Conservation (phyloP, 2,113 vertebrate genomes). For the Epinephelus fuscoguttatus region DNA sequence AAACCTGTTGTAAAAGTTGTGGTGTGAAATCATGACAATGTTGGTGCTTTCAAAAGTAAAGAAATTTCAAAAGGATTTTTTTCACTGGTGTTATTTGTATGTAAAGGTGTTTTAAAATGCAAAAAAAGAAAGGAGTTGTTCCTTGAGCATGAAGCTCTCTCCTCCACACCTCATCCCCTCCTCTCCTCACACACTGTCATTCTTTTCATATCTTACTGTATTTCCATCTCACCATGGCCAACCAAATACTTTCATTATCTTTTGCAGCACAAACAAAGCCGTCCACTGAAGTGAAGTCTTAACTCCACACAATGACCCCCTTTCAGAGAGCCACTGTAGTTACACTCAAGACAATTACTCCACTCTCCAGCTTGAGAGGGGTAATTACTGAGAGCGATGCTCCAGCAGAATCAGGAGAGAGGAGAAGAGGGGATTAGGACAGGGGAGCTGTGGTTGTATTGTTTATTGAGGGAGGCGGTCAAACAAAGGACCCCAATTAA, state of each 20-base stretch:
- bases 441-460: constrained; percentile 73
- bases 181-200: constrained; percentile 31
- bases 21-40: constrained; percentile 63
- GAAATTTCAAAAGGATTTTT: constrained; percentile 46
- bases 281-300: constrained; percentile 81
- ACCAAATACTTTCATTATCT: constrained; percentile 87
- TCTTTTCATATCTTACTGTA: constrained; percentile 66
- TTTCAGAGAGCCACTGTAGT: constrained; percentile 85
- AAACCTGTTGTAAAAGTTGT: constrained; percentile 65
- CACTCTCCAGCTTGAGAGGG: constrained; percentile 78
- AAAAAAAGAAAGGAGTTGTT: neutral
- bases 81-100: constrained; percentile 48
- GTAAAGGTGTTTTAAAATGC: neutral
- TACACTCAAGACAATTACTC: constrained; percentile 85
- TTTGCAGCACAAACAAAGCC: constrained; percentile 83
- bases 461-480: constrained; percentile 82
- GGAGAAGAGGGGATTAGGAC: constrained; percentile 65
- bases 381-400: constrained; percentile 84
- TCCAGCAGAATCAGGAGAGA: constrained; percentile 67
- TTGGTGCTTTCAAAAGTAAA: constrained; percentile 79
- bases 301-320: constrained; percentile 83
- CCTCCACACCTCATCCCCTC: constrained; percentile 22
- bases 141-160: neutral
- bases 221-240: constrained; percentile 65
- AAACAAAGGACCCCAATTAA: constrained; percentile 79